A percentile compares a stretch with the other conserved stretches of the same genome.
Evolutionary conservation across 1,140 invertebrate species (phyloP).

Genomic region (Drosophila hydei): DNA sequence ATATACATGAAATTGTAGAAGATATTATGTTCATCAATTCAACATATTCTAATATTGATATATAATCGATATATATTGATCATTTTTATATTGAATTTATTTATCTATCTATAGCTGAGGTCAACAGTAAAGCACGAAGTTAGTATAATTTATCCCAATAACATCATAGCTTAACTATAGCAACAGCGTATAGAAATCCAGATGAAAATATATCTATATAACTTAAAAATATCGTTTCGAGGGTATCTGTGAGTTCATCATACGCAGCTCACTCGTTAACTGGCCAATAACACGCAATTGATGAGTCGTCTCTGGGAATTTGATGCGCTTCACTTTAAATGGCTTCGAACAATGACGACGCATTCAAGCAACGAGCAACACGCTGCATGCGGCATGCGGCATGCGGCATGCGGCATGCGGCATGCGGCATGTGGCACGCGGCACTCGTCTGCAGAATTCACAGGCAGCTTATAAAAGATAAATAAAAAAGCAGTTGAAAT

Average conservation of each 20-base stretch:
- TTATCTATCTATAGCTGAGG: no score
- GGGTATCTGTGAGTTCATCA: not conserved
- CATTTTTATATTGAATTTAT: no score
- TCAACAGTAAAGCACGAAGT: no score
- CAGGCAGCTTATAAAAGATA: constrained; percentile 57
- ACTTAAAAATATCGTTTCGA: no score
- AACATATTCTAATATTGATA: no score
- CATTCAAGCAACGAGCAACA: constrained; percentile 23
- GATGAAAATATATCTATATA: no score
- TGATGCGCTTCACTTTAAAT: constrained; percentile 27
- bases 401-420: not conserved
- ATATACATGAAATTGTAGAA: no score
- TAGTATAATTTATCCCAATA: no score
- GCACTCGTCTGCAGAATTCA: constrained; percentile 48
- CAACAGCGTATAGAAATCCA: no score
- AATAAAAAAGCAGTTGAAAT: constrained; percentile 12
- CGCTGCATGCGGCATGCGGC: not conserved
- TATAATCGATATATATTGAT: no score
- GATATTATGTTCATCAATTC: no score
- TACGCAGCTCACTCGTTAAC: not conserved
- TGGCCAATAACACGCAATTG: constrained; percentile 32
- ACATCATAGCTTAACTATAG: no score
- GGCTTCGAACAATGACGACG: constrained; percentile 36
- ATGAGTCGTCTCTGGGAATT: constrained; percentile 20
- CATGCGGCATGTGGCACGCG: not conserved